phyloP scores from a whole-genome alignment of 2,888 invertebrate genomes.

The Halictus quadricinctus region DNA sequence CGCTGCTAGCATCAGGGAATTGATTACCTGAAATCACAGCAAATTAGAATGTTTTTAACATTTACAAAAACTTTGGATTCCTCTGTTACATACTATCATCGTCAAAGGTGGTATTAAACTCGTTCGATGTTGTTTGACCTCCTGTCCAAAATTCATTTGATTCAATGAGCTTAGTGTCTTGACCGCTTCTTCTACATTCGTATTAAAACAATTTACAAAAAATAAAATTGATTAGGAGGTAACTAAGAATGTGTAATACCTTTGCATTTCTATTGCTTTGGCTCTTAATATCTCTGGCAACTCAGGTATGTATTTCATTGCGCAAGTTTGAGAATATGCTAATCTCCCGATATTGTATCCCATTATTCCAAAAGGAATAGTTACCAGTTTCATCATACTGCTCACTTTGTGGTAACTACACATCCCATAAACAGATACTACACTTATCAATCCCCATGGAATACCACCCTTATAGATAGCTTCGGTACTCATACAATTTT shows the following conservation, averaged over 20 bases:
- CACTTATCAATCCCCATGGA: neutral
- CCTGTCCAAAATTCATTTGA: neutral
- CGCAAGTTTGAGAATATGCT: fast-evolving
- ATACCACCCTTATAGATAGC: neutral
- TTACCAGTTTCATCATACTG: fast-evolving
- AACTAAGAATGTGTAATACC: conserved; percentile 11
- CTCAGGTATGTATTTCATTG: neutral
- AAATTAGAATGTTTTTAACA: neutral
- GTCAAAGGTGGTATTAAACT: neutral
- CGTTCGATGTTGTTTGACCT: neutral
- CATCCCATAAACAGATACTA: neutral
- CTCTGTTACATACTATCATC: conserved; percentile 14
- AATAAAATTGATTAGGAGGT: neutral
- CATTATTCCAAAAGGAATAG: fast-evolving
- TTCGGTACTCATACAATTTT: conserved; percentile 14
- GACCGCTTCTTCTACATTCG: neutral
- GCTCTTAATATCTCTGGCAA: neutral
- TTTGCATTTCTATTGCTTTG: fast-evolving
- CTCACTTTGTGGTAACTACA: neutral
- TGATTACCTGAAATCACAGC: conserved; percentile 20
- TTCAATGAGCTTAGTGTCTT: neutral
- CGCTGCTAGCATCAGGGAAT: neutral
- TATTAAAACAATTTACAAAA: neutral
- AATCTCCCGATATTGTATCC: neutral
- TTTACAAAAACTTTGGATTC: neutral